Percentiles rank a stretch among this genome's conserved stretches.
These are phyloP conservation scores for Pomacea maculata DNA, from an alignment of 1,140 invertebrate genomes.

Conservation along the genomic window DNA sequence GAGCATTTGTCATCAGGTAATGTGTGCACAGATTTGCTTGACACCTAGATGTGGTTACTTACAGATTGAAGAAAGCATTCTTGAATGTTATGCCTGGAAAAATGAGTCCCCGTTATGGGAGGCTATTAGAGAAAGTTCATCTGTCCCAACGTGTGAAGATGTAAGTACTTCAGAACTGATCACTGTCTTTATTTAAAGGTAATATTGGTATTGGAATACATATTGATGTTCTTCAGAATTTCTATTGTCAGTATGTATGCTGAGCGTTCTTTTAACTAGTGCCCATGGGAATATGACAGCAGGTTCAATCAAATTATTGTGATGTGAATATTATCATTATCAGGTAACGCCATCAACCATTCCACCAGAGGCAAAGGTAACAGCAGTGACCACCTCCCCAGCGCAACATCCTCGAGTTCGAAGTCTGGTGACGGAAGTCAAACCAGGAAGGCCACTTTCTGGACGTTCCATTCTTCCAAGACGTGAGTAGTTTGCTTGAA, in stretches of 20 bases:
- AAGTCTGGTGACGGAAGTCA: conserved; percentile 43
- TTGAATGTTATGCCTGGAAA: conserved; percentile 94
- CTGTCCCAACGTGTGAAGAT: conserved; percentile 63
- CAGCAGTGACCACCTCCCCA: conserved; percentile 29
- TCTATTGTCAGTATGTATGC: no score
- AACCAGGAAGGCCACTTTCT: not conserved
- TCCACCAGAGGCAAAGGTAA: conserved; percentile 35
- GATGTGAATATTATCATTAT: not conserved
- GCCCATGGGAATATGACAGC: no score
- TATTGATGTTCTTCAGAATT: no score
- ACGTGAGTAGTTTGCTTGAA: not conserved
- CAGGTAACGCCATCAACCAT: conserved; percentile 67
- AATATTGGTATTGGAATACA: no score
- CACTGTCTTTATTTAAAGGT: not conserved
- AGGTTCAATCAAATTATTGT: no score
- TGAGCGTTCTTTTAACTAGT: no score
- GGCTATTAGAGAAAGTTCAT: conserved; percentile 51
- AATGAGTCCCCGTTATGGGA: conserved; percentile 89
- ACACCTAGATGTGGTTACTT: conserved; percentile 23
- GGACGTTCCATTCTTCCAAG: conserved; percentile 15
- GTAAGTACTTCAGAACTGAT: conserved; percentile 34
- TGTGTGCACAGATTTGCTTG: not conserved
- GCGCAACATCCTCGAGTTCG: conserved; percentile 52
- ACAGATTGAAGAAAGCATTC: conserved; percentile 92
- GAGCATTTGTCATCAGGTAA: no score